A percentile compares a stretch with the other conserved stretches of the same genome.
These are phyloP conservation scores for Metopolophium dirhodum DNA, from an alignment of 1,140 invertebrate genomes.

Conservation along the genomic window DNA sequence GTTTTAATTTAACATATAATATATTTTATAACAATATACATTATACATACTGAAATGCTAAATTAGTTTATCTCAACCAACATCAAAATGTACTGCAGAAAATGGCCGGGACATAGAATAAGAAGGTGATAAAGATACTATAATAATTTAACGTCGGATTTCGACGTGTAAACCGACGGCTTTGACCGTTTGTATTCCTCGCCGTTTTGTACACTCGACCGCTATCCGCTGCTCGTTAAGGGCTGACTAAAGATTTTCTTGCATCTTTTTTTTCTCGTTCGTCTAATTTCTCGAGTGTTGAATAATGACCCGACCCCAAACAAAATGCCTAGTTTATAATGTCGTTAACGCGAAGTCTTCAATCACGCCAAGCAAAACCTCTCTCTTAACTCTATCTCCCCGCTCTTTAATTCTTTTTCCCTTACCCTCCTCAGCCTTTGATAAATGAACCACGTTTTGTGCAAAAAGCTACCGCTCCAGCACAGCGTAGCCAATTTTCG, in stretches of 20 bases:
- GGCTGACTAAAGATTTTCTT: slow-evolving; percentile 43
- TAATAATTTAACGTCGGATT: slow-evolving; percentile 10
- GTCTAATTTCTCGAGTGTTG: slow-evolving; percentile 33
- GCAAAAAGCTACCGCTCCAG: slow-evolving; percentile 16
- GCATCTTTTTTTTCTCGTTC: neutral
- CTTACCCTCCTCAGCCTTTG: slow-evolving; percentile 28
- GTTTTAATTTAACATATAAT: neutral
- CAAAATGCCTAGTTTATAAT: slow-evolving; percentile 51
- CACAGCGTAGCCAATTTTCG: neutral
- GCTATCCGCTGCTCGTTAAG: slow-evolving; percentile 19
- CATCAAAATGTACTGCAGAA: neutral
- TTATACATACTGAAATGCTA: neutral
- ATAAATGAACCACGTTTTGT: slow-evolving; percentile 39
- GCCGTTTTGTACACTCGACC: neutral
- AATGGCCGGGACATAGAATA: neutral
- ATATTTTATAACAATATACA: neutral
- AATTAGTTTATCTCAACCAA: neutral
- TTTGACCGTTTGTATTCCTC: neutral
- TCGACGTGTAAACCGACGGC: neutral
- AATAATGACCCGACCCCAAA: slow-evolving; percentile 48
- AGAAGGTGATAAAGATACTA: neutral
- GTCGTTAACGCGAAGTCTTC: slow-evolving; percentile 54
- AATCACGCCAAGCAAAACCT: slow-evolving; percentile 48
- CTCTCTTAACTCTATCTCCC: slow-evolving; percentile 1
- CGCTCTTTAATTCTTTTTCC: slow-evolving; percentile 27